A percentile compares a stretch with the other conserved stretches of the same genome.
Evolutionary conservation across 1,140 invertebrate genomes (phyloP).

Genomic region (Ylistrum balloti): DNA sequence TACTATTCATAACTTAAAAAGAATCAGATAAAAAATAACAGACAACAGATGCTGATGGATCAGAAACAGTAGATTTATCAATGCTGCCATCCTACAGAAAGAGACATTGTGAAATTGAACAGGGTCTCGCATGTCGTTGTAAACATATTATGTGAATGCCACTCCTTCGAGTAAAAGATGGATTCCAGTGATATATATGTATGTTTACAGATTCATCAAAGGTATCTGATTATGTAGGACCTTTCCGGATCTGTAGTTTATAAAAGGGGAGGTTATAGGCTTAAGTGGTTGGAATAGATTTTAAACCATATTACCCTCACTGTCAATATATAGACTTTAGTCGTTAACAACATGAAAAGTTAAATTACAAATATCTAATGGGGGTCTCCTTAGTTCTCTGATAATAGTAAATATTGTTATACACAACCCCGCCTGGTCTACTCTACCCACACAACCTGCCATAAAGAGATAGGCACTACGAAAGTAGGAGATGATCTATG

Average conservation of each 20-base stretch:
- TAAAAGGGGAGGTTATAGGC: neutral
- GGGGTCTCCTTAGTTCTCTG: neutral
- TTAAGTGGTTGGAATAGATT: neutral
- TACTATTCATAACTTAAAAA: neutral
- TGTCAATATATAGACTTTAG: neutral
- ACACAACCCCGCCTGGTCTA: too few relatives aligned
- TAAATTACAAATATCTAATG: neutral
- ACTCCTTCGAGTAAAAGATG: neutral
- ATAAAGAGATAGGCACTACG: too few relatives aligned
- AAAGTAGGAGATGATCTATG: too few relatives aligned
- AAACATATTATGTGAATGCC: slow-evolving; percentile 6
- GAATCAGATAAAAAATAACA: neutral
- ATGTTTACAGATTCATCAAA: neutral
- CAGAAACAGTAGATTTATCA: neutral
- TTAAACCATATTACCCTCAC: neutral
- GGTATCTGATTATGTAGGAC: neutral
- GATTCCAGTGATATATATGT: neutral
- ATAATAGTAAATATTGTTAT: neutral
- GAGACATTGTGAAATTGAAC: slow-evolving; percentile 1
- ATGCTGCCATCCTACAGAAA: neutral
- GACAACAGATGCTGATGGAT: slow-evolving; percentile 13
- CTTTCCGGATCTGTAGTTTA: neutral
- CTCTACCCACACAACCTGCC: too few relatives aligned
- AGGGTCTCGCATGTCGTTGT: neutral
- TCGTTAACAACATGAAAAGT: neutral